Conservation (phyloP, 2,797 vertebrate genomes). For the Rhodeus uyekii region DNA sequence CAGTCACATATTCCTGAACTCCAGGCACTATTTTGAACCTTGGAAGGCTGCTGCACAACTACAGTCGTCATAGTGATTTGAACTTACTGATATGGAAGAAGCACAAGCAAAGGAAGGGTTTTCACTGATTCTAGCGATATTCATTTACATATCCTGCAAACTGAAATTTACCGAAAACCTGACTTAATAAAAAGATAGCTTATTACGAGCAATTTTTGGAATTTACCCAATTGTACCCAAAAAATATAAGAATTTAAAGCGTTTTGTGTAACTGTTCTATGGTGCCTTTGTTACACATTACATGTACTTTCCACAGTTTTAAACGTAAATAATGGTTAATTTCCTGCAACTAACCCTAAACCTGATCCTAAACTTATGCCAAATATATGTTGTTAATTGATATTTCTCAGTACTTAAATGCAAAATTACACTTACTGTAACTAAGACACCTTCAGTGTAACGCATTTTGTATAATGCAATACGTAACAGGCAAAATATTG, state of each 20-base stretch:
- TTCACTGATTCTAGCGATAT: neutral
- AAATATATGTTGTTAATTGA: too few species aligned
- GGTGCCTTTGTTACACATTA: neutral
- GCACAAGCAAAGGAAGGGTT: neutral
- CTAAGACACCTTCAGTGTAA: too few species aligned
- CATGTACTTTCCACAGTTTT: neutral
- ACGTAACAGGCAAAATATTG: too few species aligned
- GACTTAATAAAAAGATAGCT: neutral
- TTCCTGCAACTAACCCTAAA: too few species aligned
- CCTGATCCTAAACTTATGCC: too few species aligned
- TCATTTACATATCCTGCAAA: neutral
- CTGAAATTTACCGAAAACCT: neutral
- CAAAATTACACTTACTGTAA: too few species aligned
- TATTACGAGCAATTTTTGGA: neutral
- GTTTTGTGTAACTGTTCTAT: neutral
- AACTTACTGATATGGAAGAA: neutral
- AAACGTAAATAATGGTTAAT: too few species aligned
- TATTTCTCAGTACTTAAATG: too few species aligned
- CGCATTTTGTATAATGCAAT: too few species aligned
- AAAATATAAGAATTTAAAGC: neutral
- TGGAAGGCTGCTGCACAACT: slow-evolving; percentile 22
- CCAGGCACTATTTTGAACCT: slow-evolving; percentile 1
- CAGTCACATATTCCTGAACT: slow-evolving; percentile 51
- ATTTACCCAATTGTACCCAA: neutral
- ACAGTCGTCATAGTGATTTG: neutral